phyloP scores from a whole-genome alignment of 2,888 invertebrate species.

The Tromatobia lineatoria region DNA sequence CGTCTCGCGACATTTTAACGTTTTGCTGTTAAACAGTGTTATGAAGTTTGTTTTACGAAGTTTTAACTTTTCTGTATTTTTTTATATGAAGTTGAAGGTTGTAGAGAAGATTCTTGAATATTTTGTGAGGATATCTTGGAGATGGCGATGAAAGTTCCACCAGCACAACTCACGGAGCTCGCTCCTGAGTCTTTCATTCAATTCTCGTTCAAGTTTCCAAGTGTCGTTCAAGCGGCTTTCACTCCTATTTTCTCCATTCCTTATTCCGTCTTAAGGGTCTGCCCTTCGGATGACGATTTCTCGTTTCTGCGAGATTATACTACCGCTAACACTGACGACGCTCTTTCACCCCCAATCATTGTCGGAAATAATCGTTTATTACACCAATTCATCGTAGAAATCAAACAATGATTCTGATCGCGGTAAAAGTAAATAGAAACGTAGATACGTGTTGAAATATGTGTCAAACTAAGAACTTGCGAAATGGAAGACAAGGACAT shows the following conservation, averaged over 20 bases:
- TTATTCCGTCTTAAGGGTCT: neutral
- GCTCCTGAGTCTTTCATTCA: conserved; percentile 15
- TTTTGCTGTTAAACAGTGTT: neutral
- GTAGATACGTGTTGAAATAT: neutral
- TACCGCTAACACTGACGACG: neutral
- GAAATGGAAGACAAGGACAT: neutral
- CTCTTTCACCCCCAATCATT: neutral
- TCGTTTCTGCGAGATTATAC: conserved; percentile 9
- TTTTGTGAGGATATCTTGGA: neutral
- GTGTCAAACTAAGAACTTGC: neutral
- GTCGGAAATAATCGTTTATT: conserved; percentile 18
- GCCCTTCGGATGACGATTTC: neutral
- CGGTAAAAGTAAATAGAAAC: neutral
- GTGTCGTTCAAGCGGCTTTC: conserved; percentile 16
- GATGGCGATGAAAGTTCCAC: conserved; percentile 10
- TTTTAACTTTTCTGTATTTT: neutral
- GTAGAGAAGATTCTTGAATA: conserved; percentile 1
- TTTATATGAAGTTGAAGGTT: neutral
- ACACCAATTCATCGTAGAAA: neutral
- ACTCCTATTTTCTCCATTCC: conserved; percentile 12
- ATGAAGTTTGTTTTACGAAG: neutral
- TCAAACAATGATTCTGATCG: neutral
- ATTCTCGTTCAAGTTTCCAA: conserved; percentile 27
- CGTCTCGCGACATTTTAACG: neutral
- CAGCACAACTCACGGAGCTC: neutral